phyloP scores from a whole-genome alignment of 2,888 invertebrate species.

The Leucania comma region DNA sequence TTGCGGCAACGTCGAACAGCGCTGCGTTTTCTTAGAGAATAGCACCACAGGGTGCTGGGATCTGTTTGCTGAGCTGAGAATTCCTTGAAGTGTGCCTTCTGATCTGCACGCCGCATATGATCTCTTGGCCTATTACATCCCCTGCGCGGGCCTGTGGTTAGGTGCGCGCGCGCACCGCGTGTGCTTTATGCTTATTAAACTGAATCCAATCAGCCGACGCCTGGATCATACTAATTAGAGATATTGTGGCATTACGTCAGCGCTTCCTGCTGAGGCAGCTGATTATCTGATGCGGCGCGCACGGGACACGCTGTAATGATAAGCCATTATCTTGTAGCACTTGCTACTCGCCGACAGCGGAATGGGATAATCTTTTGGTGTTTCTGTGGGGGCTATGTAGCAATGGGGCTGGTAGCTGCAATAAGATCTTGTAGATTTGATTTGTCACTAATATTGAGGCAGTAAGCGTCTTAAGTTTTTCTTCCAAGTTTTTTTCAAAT shows the following conservation, averaged over 20 bases:
- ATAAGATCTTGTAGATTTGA: neutral
- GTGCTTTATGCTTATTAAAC: slow-evolving; percentile 87
- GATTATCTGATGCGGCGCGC: slow-evolving; percentile 29
- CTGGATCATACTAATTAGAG: slow-evolving; percentile 65
- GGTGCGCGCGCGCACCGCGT: slow-evolving; percentile 56
- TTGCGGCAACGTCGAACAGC: too few relatives aligned
- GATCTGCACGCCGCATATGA: neutral
- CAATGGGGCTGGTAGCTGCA: neutral
- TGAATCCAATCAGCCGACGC: slow-evolving; percentile 83
- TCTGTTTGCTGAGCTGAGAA: neutral
- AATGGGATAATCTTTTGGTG: slow-evolving; percentile 9
- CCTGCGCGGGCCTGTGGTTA: slow-evolving; percentile 59
- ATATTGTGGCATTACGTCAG: slow-evolving; percentile 46
- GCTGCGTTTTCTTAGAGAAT: too few relatives aligned
- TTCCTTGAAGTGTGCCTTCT: slow-evolving; percentile 36
- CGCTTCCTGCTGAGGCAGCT: slow-evolving; percentile 54
- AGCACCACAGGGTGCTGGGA: too few relatives aligned
- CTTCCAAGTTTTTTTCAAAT: neutral
- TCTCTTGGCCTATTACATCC: slow-evolving; percentile 35
- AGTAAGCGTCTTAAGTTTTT: neutral
- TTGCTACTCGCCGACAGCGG: slow-evolving; percentile 24
- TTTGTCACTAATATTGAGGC: neutral
- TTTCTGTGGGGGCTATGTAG: slow-evolving; percentile 8
- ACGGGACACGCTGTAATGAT: slow-evolving; percentile 30
- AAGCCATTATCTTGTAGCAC: slow-evolving; percentile 32